Base-by-base conservation (phyloP, 2,113 vertebrate genomes). In the Hyperoodon ampullatus region DNA sequence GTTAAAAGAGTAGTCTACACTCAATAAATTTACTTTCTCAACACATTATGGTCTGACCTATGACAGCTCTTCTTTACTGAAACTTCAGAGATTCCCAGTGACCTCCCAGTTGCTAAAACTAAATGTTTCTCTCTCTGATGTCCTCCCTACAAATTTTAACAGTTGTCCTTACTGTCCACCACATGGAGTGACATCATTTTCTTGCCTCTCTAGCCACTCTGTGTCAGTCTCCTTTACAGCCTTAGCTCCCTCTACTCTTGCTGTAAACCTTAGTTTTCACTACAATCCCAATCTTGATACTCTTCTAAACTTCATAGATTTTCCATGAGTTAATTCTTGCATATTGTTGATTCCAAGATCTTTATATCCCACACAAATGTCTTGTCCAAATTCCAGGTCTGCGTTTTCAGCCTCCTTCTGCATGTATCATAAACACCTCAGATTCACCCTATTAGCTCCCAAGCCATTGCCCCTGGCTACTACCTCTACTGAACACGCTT, bases 1-100 rank as follows among this genome's bases (percentile, higher is more conserved):
- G 33, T 66, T 60, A 68, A 35, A 87, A 71, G 26, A 55, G n/a
- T 42, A 74, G 78, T 72, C 24, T 82, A 53, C 9, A 66, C 16
- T 61, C 33, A 42, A 19, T 93, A 84, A 77, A 72, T 92, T 92
- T 19, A 66, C n/a, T 89, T 94, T 35, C 60, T 84, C 18, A 80
- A 55, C 53, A 85, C 35, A 74, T 50, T 50, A 80, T 8, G 93
- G 3, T 72, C 28, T 42, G 24, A 58, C 26, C 61, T 89, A 75
- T 72, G 70, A 91, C 39, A 92, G 50, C 21, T 83, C 86, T 90
- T 83, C 61, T 96, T 96, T 89, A 78, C 19, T 63, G 16, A 92
- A 92, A 85, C 33, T 50, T 33, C 50, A 81, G 71, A 81, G 30
- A 13, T 89, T 63, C 28, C n/a, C 65, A 94, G 23, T 74, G 58